A percentile compares a stretch with the other conserved stretches of the same genome.
These are phyloP conservation scores for Sminthurides aquaticus DNA, from an alignment of 2,888 invertebrate species.

Conservation along the genomic window DNA sequence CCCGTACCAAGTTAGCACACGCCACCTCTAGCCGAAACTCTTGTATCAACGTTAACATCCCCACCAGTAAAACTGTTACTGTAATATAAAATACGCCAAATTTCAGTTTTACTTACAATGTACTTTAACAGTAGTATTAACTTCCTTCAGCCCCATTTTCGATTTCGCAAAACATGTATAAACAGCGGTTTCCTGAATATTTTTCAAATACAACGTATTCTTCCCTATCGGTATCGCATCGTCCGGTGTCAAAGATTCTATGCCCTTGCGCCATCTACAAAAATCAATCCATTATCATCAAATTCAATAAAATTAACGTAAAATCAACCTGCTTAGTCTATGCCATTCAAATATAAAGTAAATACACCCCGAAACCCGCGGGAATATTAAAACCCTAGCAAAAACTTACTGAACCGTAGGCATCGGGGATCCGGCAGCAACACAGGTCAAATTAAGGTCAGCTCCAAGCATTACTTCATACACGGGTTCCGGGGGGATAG, in stretches of 20 bases:
- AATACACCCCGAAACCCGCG: no score
- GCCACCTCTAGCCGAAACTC: not conserved
- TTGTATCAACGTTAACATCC: no score
- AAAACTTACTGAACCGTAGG: slow-evolving; percentile 70
- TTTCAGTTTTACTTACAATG: slow-evolving; percentile 82
- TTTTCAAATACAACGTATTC: slow-evolving; percentile 76
- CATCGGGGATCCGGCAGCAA: slow-evolving; percentile 97
- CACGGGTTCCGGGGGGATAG: slow-evolving; percentile 75
- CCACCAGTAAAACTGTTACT: not conserved
- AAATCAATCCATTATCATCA: not conserved
- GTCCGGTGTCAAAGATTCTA: slow-evolving; percentile 77
- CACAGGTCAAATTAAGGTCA: slow-evolving; percentile 86
- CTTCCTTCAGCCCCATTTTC: slow-evolving; percentile 84
- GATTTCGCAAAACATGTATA: slow-evolving; percentile 96
- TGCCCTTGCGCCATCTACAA: slow-evolving; percentile 66
- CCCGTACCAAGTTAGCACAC: not conserved
- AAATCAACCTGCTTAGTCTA: no score
- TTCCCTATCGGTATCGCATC: slow-evolving; percentile 65
- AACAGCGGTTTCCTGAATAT: slow-evolving; percentile 86
- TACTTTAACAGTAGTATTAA: slow-evolving; percentile 81
- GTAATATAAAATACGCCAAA: not conserved
- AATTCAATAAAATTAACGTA: slow-evolving; percentile 12
- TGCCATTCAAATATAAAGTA: no score
- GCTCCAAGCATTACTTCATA: slow-evolving; percentile 88
- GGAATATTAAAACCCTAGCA: no score